A percentile compares a stretch with the other conserved stretches of the same genome.
Evolutionary conservation across 2,797 vertebrate species (phyloP).

Genomic region (Gallirallus australis): DNA sequence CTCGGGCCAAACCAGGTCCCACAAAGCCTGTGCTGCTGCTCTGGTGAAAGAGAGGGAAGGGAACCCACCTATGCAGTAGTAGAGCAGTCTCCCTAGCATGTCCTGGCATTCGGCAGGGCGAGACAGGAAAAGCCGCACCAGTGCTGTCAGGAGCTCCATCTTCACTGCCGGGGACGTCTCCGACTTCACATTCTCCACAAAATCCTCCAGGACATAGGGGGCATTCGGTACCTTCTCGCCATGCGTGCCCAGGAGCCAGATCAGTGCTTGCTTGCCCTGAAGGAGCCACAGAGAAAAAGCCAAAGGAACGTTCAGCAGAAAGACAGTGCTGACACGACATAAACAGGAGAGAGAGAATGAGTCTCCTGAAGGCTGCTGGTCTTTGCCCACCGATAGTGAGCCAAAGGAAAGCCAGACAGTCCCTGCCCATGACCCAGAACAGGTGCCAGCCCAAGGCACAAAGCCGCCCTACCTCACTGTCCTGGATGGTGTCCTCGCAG

Average conservation of each 20-base stretch:
- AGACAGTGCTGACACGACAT: accelerated
- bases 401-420: background rate
- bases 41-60: background rate
- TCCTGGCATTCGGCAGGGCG: slow-evolving; percentile 95
- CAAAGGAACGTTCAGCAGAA: background rate
- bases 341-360: accelerated
- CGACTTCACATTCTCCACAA: slow-evolving; percentile 86
- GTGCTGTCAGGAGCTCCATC: slow-evolving; percentile 90
- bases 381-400: background rate
- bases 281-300: background rate
- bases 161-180: slow-evolving; percentile 87
- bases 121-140: slow-evolving; percentile 88
- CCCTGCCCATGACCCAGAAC: background rate
- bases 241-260: slow-evolving; percentile 92
- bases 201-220: slow-evolving; percentile 91
- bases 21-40: slow-evolving; percentile 84
- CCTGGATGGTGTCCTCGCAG: slow-evolving; percentile 90
- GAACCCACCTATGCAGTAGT: slow-evolving; percentile 89
- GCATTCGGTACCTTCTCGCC: slow-evolving; percentile 87
- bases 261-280: slow-evolving; percentile 91
- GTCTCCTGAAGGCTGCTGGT: background rate
- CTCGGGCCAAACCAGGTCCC: slow-evolving; percentile 86
- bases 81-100: slow-evolving; percentile 89
- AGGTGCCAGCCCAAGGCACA: background rate
- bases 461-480: slow-evolving; percentile 86